These are phyloP conservation scores for Drosophila ficusphila DNA, from an alignment of 1,140 invertebrate species.

Conservation along the genomic window DNA sequence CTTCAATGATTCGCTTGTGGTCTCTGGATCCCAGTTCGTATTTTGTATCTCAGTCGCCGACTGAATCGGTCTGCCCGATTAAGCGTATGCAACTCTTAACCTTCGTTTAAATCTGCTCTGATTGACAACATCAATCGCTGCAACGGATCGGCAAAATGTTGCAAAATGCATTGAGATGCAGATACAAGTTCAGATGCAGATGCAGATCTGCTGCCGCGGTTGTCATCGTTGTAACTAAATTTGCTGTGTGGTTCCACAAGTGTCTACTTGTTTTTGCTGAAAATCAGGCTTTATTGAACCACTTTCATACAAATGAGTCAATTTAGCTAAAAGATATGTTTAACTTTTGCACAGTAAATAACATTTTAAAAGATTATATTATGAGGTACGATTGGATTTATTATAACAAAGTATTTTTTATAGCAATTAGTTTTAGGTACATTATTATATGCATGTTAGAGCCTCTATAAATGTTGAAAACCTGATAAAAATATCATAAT, in stretches of 20 bases:
- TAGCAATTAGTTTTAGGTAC: too few species aligned
- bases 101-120: slow-evolving; percentile 77
- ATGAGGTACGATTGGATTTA: too few species aligned
- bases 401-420: too few species aligned
- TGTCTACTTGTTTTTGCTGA: slow-evolving; percentile 25
- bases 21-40: slow-evolving; percentile 19
- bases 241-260: slow-evolving; percentile 40
- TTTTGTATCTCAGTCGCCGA: slow-evolving; percentile 9
- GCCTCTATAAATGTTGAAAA: too few species aligned
- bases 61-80: slow-evolving; percentile 40
- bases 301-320: too few species aligned
- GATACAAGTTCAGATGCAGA: slow-evolving; percentile 32
- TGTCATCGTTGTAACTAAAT: slow-evolving; percentile 46
- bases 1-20: slow-evolving; percentile 67
- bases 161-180: slow-evolving; percentile 45
- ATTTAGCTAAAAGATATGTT: too few species aligned
- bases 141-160: slow-evolving; percentile 38
- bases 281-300: too few species aligned
- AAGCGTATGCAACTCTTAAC: slow-evolving; percentile 80
- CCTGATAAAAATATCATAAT: too few species aligned
- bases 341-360: not conserved
- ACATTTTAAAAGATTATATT: too few species aligned
- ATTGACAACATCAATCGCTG: slow-evolving; percentile 76
- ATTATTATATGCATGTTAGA: too few species aligned
- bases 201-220: slow-evolving; percentile 13